Evolutionary conservation across 2,888 invertebrate genomes (phyloP).

Genomic region (Drosophila neotestacea): DNA sequence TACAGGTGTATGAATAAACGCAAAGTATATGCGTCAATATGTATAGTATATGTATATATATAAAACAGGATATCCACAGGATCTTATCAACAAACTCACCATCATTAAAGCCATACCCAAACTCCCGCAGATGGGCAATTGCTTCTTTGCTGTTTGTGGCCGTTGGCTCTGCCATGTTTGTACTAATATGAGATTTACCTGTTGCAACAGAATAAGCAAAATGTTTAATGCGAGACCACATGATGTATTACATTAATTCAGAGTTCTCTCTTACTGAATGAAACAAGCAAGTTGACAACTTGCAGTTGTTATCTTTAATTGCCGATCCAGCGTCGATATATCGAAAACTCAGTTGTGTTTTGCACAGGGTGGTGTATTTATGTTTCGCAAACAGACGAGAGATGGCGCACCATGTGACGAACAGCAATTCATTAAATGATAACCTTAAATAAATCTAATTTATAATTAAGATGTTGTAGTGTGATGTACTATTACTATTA

Average conservation of each 20-base stretch:
- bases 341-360: too few relatives aligned
- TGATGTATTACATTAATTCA: neutral
- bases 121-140: constrained; percentile 31
- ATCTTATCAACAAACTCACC: constrained; percentile 33
- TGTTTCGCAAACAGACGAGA: too few relatives aligned
- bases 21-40: neutral
- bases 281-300: neutral
- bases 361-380: too few relatives aligned
- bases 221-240: constrained; percentile 28
- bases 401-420: too few relatives aligned
- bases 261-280: constrained; percentile 30
- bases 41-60: neutral
- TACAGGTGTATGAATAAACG: constrained; percentile 67
- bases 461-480: too few relatives aligned
- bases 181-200: neutral
- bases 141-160: constrained; percentile 33
- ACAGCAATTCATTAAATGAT: too few relatives aligned
- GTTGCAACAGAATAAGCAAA: neutral
- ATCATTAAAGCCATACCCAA: constrained; percentile 79
- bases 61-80: too few relatives aligned
- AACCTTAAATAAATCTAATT: too few relatives aligned
- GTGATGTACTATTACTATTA: too few relatives aligned
- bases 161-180: constrained; percentile 20
- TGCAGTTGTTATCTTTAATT: neutral
- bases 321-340: constrained; percentile 13